Conservation (phyloP, 2,888 invertebrate species). For the Netelia fuscicornis region DNA sequence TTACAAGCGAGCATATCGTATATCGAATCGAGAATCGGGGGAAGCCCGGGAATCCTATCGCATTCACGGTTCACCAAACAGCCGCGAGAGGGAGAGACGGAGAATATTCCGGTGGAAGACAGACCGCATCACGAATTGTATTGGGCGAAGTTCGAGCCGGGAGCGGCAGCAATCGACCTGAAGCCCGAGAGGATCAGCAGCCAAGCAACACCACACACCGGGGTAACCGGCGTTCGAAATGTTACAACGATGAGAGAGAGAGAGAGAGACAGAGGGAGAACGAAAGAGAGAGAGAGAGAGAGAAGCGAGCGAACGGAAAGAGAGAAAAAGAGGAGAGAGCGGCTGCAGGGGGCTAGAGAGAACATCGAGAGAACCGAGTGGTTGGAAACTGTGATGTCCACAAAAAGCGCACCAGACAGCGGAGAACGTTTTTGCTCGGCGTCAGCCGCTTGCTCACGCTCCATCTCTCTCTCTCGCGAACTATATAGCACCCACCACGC, state of each 20-base stretch:
- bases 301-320: constrained; percentile 47
- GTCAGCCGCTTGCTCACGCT: constrained; percentile 81
- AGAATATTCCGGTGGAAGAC: constrained; percentile 39
- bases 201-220: constrained; percentile 47
- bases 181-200: constrained; percentile 24
- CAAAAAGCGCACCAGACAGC: constrained; percentile 85
- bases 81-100: constrained; percentile 7
- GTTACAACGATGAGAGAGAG: constrained; percentile 44
- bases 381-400: constrained; percentile 84
- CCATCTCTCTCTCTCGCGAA: constrained; percentile 74
- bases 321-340: constrained; percentile 63
- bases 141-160: constrained; percentile 67
- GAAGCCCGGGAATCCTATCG: constrained; percentile 16
- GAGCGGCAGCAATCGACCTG: constrained; percentile 51
- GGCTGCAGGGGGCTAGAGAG: constrained; percentile 72
- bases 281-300: constrained; percentile 41
- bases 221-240: constrained; percentile 23
- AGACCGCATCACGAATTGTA: constrained; percentile 78
- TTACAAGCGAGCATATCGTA: neutral
- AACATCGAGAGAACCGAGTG: constrained; percentile 76
- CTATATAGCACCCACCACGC: constrained; percentile 53
- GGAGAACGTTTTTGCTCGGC: constrained; percentile 84
- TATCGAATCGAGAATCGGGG: neutral
- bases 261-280: constrained; percentile 43
- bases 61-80: constrained; percentile 20